phyloP scores from a whole-genome alignment of 2,888 invertebrate species.

The Drosophila austrosaltans region DNA sequence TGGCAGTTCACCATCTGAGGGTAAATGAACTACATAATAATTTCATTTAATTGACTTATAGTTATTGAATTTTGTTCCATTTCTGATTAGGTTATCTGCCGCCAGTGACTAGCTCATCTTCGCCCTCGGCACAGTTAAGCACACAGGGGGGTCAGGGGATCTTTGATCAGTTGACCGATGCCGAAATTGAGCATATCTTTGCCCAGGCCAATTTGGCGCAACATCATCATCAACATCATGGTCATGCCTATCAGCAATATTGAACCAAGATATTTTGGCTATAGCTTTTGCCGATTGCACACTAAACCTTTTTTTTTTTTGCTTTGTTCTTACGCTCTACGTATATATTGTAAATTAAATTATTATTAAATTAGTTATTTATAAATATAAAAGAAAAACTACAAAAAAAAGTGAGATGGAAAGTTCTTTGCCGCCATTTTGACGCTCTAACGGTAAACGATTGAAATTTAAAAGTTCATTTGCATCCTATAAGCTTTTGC shows the following conservation, averaged over 20 bases:
- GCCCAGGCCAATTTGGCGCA: slow-evolving; percentile 76
- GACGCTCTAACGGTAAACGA: neutral
- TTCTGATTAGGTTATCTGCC: slow-evolving; percentile 72
- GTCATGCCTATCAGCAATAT: slow-evolving; percentile 57
- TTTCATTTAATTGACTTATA: neutral
- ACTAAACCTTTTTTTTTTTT: slow-evolving; percentile 37
- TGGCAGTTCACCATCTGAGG: slow-evolving; percentile 71
- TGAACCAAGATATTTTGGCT: slow-evolving; percentile 24
- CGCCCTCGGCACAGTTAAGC: slow-evolving; percentile 43
- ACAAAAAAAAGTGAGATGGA: no score
- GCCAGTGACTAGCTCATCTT: slow-evolving; percentile 52
- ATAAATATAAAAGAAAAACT: slow-evolving; percentile 28
- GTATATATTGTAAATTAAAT: slow-evolving; percentile 48
- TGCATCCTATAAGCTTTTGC: neutral
- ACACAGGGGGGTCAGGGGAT: slow-evolving; percentile 51
- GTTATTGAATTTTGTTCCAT: slow-evolving; percentile 4
- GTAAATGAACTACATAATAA: slow-evolving; percentile 46
- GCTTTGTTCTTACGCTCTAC: slow-evolving; percentile 17
- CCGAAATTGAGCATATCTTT: slow-evolving; percentile 79
- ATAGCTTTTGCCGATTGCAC: slow-evolving; percentile 22
- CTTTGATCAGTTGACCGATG: slow-evolving; percentile 77
- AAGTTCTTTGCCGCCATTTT: no score
- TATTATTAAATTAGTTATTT: slow-evolving; percentile 72
- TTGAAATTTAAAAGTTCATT: slow-evolving; percentile 1
- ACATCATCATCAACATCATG: slow-evolving; percentile 62